phyloP scores from a whole-genome alignment of 2,888 invertebrate species.

The Odiellus spinosus region DNA sequence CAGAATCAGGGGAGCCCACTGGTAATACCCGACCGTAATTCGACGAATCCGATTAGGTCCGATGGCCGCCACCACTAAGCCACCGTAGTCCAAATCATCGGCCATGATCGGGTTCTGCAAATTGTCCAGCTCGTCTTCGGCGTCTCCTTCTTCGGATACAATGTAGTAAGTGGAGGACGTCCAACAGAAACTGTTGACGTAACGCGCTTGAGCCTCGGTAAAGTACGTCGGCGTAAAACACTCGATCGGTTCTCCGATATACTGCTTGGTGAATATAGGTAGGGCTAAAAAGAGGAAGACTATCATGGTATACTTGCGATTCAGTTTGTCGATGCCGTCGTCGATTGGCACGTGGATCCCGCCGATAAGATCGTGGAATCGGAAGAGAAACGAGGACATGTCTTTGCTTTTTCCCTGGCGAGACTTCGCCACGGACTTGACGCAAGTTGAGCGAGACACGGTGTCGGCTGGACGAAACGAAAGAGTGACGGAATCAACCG shows the following conservation, averaged over 20 bases:
- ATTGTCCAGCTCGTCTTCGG: slow-evolving; percentile 13
- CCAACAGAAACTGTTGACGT: slow-evolving; percentile 29
- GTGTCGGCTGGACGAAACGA: no score
- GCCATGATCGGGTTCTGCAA: slow-evolving; percentile 19
- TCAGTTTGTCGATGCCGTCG: slow-evolving; percentile 33
- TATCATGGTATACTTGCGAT: slow-evolving; percentile 33
- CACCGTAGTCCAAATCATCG: slow-evolving; percentile 21
- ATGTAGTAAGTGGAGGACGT: slow-evolving; percentile 30
- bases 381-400: slow-evolving; percentile 20
- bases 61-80: slow-evolving; percentile 19
- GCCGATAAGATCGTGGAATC: slow-evolving; percentile 25
- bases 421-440: neutral
- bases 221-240: slow-evolving; percentile 31
- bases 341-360: slow-evolving; percentile 29
- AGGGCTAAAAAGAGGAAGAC: slow-evolving; percentile 31
- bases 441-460: no score
- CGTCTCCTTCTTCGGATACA: slow-evolving; percentile 20
- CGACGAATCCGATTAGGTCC: slow-evolving; percentile 20
- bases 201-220: slow-evolving; percentile 27
- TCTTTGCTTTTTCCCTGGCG: neutral
- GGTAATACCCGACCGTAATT: slow-evolving; percentile 26
- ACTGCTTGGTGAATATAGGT: slow-evolving; percentile 34
- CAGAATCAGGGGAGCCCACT: slow-evolving; percentile 29
- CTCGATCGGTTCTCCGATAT: slow-evolving; percentile 34
- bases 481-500: no score